These are phyloP conservation scores for Drosophila crucigera DNA, from an alignment of 2,888 invertebrate species.

Conservation along the genomic window DNA sequence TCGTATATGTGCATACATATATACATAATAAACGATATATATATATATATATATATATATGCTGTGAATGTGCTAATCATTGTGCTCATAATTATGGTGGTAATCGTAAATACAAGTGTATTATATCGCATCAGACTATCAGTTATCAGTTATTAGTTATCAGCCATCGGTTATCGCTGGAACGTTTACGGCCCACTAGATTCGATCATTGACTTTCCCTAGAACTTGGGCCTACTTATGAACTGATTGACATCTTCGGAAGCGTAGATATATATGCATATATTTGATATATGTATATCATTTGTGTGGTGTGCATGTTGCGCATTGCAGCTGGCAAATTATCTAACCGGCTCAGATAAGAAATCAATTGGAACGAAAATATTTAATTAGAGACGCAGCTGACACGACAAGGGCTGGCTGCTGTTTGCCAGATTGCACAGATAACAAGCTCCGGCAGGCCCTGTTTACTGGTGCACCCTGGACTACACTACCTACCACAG, in stretches of 20 bases:
- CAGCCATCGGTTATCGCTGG: constrained; percentile 43
- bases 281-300: not conserved
- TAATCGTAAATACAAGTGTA: constrained; percentile 40
- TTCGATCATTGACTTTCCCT: constrained; percentile 9
- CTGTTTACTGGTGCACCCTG: not conserved
- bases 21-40: not conserved
- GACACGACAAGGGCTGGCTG: constrained; percentile 39
- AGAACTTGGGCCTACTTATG: not conserved
- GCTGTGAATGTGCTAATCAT: constrained; percentile 12
- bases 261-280: not conserved
- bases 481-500: not conserved
- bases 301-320: not conserved
- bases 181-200: constrained; percentile 52
- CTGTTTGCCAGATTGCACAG: constrained; percentile 49
- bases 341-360: constrained; percentile 48
- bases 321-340: not conserved
- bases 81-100: constrained; percentile 13
- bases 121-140: constrained; percentile 29
- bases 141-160: constrained; percentile 5
- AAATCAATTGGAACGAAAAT: constrained; percentile 53
- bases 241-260: not conserved
- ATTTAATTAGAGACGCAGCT: constrained; percentile 61
- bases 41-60: not conserved
- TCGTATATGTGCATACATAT: not conserved
- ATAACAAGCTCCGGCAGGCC: constrained; percentile 29